Conservation (phyloP, 1,140 invertebrate genomes). For the Drosophila truncata region DNA sequence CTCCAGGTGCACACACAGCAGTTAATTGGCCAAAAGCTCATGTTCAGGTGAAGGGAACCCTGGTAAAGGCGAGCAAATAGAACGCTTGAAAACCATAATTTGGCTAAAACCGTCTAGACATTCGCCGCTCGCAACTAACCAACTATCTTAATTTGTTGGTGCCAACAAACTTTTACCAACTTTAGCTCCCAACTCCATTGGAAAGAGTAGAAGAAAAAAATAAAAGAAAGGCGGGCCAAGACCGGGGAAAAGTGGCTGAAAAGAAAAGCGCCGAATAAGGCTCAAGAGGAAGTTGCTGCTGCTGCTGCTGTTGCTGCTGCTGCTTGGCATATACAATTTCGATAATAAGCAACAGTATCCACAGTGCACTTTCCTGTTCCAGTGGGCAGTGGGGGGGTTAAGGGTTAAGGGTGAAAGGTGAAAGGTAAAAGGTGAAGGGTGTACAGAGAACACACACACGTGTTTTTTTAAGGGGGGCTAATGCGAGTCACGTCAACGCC, state of each 20-base stretch:
- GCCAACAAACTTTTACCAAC: slow-evolving; percentile 71
- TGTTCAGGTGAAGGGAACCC: slow-evolving; percentile 21
- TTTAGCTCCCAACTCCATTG: background rate
- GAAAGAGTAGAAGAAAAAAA: background rate
- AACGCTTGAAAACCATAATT: slow-evolving; percentile 80
- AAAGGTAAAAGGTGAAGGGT: slow-evolving; percentile 13
- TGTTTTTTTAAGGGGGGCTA: slow-evolving; percentile 43
- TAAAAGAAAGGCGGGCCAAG: background rate
- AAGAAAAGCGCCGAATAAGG: slow-evolving; percentile 26
- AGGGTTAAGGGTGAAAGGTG: too few relatives aligned
- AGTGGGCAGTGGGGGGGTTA: background rate
- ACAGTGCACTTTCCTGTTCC: slow-evolving; percentile 54
- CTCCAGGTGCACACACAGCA: background rate
- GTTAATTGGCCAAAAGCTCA: slow-evolving; percentile 46
- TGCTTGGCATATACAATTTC: slow-evolving; percentile 81
- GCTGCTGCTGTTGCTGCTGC: slow-evolving; percentile 59
- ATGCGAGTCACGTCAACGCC: slow-evolving; percentile 80
- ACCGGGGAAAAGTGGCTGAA: slow-evolving; percentile 16
- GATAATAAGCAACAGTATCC: slow-evolving; percentile 81
- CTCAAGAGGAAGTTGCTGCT: slow-evolving; percentile 62
- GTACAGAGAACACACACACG: slow-evolving; percentile 17
- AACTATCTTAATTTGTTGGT: slow-evolving; percentile 83
- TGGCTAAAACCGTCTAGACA: slow-evolving; percentile 82
- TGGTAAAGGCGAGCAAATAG: slow-evolving; percentile 19
- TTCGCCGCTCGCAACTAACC: slow-evolving; percentile 61